Conservation (phyloP, 2,888 invertebrate species). For the Plebejus melissa region DNA sequence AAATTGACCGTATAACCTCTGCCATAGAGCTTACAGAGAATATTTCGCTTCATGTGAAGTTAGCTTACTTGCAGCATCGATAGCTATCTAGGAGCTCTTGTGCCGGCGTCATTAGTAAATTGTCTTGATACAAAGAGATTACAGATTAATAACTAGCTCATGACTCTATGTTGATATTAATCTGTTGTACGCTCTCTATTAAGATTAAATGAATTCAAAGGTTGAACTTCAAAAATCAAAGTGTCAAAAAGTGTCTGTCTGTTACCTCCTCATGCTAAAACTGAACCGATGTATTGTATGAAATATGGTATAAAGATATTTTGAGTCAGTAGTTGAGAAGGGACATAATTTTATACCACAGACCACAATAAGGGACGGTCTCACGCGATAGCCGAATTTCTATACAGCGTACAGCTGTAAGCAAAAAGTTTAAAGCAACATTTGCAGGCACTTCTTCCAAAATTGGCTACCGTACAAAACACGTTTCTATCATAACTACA, state of each 20-base stretch:
- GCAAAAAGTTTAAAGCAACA: background rate
- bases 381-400: no score
- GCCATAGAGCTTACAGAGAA: background rate
- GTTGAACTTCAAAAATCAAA: no score
- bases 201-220: no score
- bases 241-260: no score
- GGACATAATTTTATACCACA: no score
- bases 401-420: background rate
- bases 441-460: background rate
- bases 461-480: background rate
- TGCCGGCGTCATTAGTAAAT: slow-evolving; percentile 20
- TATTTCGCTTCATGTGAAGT: background rate
- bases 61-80: background rate
- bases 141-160: slow-evolving; percentile 11
- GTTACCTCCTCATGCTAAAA: no score
- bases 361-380: no score
- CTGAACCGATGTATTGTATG: no score
- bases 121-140: slow-evolving; percentile 25
- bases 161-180: background rate
- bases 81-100: slow-evolving; percentile 12
- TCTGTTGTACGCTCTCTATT: background rate
- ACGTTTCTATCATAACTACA: background rate
- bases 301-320: no score
- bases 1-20: no score
- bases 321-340: no score